These are phyloP conservation scores for Allygus modestus DNA, from an alignment of 2,888 invertebrate species.

Conservation along the genomic window DNA sequence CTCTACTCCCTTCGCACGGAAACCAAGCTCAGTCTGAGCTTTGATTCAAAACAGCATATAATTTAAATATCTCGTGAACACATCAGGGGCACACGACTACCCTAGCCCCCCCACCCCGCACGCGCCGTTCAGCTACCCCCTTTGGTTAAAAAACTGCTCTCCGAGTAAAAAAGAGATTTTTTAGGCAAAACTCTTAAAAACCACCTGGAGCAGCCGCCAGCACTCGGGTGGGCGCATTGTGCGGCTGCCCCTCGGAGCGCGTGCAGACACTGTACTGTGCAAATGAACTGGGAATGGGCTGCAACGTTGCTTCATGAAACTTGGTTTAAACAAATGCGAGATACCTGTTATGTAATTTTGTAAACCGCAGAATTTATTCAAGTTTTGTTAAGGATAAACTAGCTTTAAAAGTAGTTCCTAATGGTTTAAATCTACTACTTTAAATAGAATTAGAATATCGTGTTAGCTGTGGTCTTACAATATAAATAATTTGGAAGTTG, in stretches of 20 bases:
- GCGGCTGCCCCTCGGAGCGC: background rate
- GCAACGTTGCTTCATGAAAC: background rate
- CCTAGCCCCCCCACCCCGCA: constrained; percentile 3
- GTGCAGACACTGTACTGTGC: constrained; percentile 16
- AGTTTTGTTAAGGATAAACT: too few species aligned
- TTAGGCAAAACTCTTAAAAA: constrained; percentile 62
- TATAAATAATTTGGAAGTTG: too few species aligned
- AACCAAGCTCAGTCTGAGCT: too few species aligned
- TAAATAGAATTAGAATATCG: too few species aligned
- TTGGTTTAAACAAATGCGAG: too few species aligned
- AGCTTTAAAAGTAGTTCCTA: too few species aligned
- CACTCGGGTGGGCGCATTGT: constrained; percentile 22
- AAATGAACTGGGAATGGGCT: background rate
- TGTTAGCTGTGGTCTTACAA: too few species aligned
- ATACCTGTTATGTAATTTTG: too few species aligned
- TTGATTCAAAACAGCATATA: background rate
- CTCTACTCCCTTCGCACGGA: too few species aligned
- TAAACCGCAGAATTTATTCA: too few species aligned
- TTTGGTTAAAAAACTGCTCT: constrained; percentile 56
- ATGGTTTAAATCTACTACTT: too few species aligned
- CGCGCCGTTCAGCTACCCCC: constrained; percentile 36
- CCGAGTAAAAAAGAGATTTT: constrained; percentile 55
- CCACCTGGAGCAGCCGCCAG: constrained; percentile 52
- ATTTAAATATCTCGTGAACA: constrained; percentile 18
- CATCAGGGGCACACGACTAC: background rate